Percentiles rank a stretch among this genome's conserved stretches.
Evolutionary conservation across 1,140 invertebrate species (phyloP).

Genomic region (Pomacea maculata): DNA sequence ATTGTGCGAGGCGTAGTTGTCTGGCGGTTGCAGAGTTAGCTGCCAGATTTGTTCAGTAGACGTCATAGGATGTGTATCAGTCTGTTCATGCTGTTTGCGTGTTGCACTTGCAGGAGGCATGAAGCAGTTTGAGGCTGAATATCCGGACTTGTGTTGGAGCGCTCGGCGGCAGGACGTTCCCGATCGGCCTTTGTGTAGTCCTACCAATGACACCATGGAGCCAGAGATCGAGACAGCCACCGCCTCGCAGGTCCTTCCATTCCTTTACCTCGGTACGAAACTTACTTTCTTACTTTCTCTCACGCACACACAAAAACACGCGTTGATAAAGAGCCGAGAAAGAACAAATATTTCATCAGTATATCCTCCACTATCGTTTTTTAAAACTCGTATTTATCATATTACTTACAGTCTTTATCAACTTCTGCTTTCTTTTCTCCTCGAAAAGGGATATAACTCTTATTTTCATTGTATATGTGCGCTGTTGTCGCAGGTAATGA

Average conservation of each 20-base stretch:
- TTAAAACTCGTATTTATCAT: background rate
- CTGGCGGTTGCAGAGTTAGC: no score
- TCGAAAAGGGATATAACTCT: no score
- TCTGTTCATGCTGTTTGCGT: conserved; percentile 12
- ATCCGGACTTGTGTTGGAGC: conserved; percentile 62
- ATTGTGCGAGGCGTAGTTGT: no score
- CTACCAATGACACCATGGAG: conserved; percentile 58
- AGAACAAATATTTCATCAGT: background rate
- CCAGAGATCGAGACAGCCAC: conserved; percentile 78
- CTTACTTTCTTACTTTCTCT: conserved; percentile 14
- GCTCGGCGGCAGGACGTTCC: conserved; percentile 44
- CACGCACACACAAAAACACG: background rate
- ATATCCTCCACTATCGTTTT: background rate
- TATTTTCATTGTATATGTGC: no score
- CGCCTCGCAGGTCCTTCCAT: conserved; percentile 84
- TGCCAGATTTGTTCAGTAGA: no score
- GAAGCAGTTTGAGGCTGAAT: conserved; percentile 61
- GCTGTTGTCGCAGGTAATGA: conserved; percentile 73
- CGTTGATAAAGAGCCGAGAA: background rate
- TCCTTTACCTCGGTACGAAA: conserved; percentile 77
- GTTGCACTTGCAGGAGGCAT: conserved; percentile 63
- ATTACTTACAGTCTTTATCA: background rate
- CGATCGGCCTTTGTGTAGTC: conserved; percentile 53
- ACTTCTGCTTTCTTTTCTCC: no score
- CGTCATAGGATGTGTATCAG: no score